Base-by-base conservation (phyloP, 2,888 invertebrate species). In the Notodonta ziczac region DNA sequence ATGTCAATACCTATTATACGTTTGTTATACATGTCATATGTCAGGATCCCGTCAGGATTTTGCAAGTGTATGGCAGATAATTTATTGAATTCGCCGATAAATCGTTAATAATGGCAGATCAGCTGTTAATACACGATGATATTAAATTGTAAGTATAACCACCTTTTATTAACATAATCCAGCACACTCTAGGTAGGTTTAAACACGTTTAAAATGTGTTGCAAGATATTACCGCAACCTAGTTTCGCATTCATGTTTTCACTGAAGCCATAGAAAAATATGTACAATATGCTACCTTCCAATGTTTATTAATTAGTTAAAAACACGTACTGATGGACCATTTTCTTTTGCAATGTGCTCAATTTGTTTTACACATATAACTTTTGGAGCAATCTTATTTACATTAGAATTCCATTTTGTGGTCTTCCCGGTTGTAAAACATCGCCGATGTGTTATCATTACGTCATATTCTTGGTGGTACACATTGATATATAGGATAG, bases 41-140 rank as follows among this genome's bases (percentile, higher is more conserved):
- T 73, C 72, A 72, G 7, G 35, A 35, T 24, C 24, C 24, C 24
- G 24, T 24, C 24, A 24, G 60, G 61, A 64, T 66, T 66, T 65
- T 63, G 62, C 65, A 58, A 70, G 73, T 76, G 70, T 69, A 73
- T 69, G 72, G 66, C 67, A 60, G 42, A 65, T 68, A 74, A 72
- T 77, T 66, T 66, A 68, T 72, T 71, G 72, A 69, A 65, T 73
- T 65, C 39, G 62, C 67, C 55, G 58, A 64, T 61, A 69, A 73
- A 72, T 75, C 65, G 55, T 71, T 52, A 59, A 86, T 75, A 80
- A 93, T 93, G 93, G 93, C 90, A 85, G 83, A 98, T 95, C 81
- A 97, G 90, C 83, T 96, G 95, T 69, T 83, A 82, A 94, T 96
- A 74, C 95, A 96, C 83, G 96, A 96, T 93, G 96, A 96, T 88